Conservation (phyloP, 2,888 invertebrate species). For the Helobdella robusta region DNA sequence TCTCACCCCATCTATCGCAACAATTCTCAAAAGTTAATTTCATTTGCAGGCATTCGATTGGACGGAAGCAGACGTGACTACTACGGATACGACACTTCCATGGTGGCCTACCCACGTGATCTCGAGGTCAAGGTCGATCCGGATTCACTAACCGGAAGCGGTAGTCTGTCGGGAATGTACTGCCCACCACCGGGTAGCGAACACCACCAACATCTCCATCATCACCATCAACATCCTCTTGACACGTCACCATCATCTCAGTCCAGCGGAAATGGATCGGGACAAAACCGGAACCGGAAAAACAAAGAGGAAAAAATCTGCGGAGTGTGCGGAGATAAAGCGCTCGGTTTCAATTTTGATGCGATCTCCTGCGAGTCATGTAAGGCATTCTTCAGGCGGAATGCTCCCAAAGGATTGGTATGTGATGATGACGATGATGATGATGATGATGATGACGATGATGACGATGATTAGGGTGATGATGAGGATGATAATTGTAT, state of each 20-base stretch:
- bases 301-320: conserved; percentile 49
- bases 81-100: conserved; percentile 16
- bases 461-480: conserved; percentile 22
- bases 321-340: conserved; percentile 49
- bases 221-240: conserved; percentile 10
- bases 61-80: conserved; percentile 21
- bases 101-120: conserved; percentile 22
- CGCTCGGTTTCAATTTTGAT: conserved; percentile 50
- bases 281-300: conserved; percentile 37
- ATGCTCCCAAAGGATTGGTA: conserved; percentile 50
- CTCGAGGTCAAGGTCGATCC: conserved; percentile 21
- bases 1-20: too few relatives aligned
- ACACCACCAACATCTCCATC: background rate
- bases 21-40: too few relatives aligned
- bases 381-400: conserved; percentile 50
- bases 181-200: background rate
- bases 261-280: conserved; percentile 35
- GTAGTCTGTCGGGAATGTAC: conserved; percentile 13
- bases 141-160: conserved; percentile 3
- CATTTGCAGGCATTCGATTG: conserved; percentile 10
- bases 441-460: conserved; percentile 16
- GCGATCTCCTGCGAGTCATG: conserved; percentile 51
- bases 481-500: conserved; percentile 14
- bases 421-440: conserved; percentile 33
- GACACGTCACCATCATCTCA: conserved; percentile 28